A percentile compares a stretch with the other conserved stretches of the same genome.
These are phyloP conservation scores for Zaprionus tsacasi DNA, from an alignment of 1,140 invertebrate species.

Conservation along the genomic window DNA sequence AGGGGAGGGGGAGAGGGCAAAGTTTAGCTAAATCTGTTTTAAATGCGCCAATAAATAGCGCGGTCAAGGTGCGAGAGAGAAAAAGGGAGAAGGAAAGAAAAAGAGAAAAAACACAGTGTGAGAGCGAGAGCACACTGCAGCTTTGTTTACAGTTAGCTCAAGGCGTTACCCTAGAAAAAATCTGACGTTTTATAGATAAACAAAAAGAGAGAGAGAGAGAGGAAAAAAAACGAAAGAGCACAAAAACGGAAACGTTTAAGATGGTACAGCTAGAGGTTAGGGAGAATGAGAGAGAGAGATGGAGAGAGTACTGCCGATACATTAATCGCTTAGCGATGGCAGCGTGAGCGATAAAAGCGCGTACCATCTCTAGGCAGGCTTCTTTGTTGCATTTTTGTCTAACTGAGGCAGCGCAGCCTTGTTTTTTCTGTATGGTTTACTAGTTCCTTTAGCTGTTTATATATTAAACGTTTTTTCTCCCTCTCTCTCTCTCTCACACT, in stretches of 20 bases:
- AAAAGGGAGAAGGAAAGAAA: background rate
- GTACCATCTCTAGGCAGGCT: background rate
- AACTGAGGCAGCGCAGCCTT: no score
- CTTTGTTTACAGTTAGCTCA: constrained; percentile 45
- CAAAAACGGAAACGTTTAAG: constrained; percentile 4
- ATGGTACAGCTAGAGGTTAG: constrained; percentile 3
- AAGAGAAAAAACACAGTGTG: background rate
- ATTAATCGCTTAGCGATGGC: background rate
- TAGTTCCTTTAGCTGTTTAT: background rate
- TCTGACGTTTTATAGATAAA: constrained; percentile 38
- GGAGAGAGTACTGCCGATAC: background rate
- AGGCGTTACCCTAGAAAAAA: constrained; percentile 45
- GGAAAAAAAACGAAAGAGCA: constrained; percentile 14
- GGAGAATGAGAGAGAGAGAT: background rate
- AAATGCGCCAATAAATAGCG: constrained; percentile 24
- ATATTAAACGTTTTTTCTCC: background rate
- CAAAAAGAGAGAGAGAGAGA: constrained; percentile 1
- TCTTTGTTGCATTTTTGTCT: background rate
- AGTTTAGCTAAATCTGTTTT: constrained; percentile 22
- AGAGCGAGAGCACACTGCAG: constrained; percentile 9
- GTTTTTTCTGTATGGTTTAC: no score
- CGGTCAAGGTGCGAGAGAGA: background rate
- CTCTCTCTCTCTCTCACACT: background rate
- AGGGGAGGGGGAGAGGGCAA: background rate
- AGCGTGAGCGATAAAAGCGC: background rate